Base-by-base conservation (phyloP, 2,797 vertebrate genomes). In the Sebastes vulpes region DNA sequence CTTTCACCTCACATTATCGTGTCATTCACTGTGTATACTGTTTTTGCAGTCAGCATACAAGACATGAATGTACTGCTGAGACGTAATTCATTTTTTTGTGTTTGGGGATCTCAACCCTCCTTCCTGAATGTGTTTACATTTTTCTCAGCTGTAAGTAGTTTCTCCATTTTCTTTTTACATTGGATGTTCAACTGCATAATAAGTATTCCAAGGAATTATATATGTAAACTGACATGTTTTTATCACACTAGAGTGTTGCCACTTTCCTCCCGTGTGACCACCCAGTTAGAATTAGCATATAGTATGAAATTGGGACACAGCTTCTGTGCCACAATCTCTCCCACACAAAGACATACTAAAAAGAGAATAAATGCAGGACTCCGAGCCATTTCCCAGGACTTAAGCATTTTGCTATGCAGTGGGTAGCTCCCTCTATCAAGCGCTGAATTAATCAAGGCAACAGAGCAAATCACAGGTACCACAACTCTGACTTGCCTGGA, bases 371-470 rank as follows among this genome's bases (percentile, higher is more conserved):
- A 83, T 75, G 65, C 7, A 48, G 56, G 14, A 84, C 72, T 82
- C 23, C 3, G 3, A 78, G 63, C 35, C 50, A n/a, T 85, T 77
- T 69, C 63, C 38, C 59, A 28, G 32, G 57, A 75, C 65, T 72
- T 61, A 14, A 78, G 53, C 63, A 21, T 77, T 80, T 79, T 60
- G 70, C 56, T 56, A 69, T 79, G 75, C 79, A 75, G 72, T 2
- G 14, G 28, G 60, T 7, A 23, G 56, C 75, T 80, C 28, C 35
- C 42, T 11, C 58, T 28, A 76, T 87, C 64, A 81, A 65, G 46
- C 1, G 11, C 60, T 82, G 72, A 87, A 91, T 89, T 81, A 79
- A 77, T 85, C 64, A 60, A 83, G 60, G 60, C 66, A 78, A 59
- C 57, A 14, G 72, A 68, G 76, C 48, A 72, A 64, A 85, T 82